Conservation (phyloP, 2,113 vertebrate species). For the Mustela lutreola region DNA sequence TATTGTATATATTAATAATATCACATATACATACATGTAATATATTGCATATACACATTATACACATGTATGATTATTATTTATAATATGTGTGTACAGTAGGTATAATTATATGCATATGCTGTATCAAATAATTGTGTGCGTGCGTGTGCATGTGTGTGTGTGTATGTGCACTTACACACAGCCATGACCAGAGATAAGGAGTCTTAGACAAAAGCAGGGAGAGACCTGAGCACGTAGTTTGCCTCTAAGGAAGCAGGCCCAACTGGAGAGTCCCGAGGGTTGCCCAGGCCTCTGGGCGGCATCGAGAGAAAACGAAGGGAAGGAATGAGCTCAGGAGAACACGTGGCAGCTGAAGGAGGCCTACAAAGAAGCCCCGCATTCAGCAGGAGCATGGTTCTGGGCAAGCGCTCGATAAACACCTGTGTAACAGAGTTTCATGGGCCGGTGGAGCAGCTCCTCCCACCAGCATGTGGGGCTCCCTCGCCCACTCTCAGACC, state of each 20-base stretch:
- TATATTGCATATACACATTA: background rate
- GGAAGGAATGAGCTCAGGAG: background rate
- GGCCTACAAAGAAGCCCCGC: rapidly evolving
- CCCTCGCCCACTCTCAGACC: rapidly evolving
- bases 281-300: background rate
- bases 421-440: background rate
- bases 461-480: rapidly evolving
- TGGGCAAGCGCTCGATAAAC: background rate
- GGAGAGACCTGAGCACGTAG: background rate
- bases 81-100: background rate
- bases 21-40: background rate
- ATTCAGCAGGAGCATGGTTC: rapidly evolving
- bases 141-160: background rate
- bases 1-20: background rate
- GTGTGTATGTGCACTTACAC: background rate
- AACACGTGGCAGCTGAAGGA: background rate
- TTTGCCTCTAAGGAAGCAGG: background rate
- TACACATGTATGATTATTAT: background rate
- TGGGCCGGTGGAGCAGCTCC: background rate
- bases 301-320: rapidly evolving
- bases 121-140: background rate
- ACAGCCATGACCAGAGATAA: background rate
- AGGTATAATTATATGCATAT: background rate
- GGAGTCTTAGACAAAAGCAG: too few relatives aligned
- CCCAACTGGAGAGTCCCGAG: background rate